These are phyloP conservation scores for Dryadula phaetusa DNA, from an alignment of 2,888 invertebrate species.

Conservation along the genomic window DNA sequence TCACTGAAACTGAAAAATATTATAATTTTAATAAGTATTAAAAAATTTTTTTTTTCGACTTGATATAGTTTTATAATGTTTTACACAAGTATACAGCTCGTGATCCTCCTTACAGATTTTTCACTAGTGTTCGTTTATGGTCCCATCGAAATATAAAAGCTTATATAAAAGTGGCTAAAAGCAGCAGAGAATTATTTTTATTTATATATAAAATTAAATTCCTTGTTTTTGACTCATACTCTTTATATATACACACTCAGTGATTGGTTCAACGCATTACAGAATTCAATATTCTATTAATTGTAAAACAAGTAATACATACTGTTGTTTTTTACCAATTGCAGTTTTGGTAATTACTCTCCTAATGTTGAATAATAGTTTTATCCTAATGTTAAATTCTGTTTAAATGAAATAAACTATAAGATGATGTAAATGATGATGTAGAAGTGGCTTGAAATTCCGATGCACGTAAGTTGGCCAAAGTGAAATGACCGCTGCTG, in stretches of 20 bases:
- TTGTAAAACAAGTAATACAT: no score
- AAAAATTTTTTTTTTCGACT: no score
- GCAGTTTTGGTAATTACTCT: no score
- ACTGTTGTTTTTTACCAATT: no score
- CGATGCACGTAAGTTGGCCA: conserved; percentile 79
- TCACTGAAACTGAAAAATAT: no score
- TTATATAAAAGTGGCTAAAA: not conserved
- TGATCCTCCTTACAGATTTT: no score
- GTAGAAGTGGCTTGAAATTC: conserved; percentile 45
- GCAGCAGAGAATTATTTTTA: not conserved
- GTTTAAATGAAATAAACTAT: not conserved
- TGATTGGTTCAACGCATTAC: no score
- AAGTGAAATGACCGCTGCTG: conserved; percentile 82
- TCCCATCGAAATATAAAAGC: not conserved
- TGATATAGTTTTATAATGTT: no score
- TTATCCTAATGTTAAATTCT: not conserved
- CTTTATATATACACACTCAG: not conserved
- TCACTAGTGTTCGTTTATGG: not conserved
- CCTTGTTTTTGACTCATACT: not conserved
- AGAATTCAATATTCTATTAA: no score
- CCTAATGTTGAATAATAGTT: no score
- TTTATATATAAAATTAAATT: not conserved
- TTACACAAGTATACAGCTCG: no score
- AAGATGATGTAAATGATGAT: conserved; percentile 23
- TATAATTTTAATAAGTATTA: no score